Base-by-base conservation (phyloP, 2,888 invertebrate species). In the Drosophila formosana region DNA sequence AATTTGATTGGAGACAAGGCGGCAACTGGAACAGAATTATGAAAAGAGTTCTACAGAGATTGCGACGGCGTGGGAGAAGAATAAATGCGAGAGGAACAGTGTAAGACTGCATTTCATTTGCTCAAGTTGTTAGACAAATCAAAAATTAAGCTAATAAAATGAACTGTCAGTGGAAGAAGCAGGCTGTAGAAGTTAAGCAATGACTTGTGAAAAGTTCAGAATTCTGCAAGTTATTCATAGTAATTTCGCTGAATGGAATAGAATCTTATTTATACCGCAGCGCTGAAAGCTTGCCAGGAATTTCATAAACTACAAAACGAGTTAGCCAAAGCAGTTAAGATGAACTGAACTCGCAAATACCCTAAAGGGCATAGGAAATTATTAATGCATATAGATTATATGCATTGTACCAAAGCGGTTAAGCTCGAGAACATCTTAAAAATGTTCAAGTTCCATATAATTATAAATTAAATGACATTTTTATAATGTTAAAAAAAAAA, bases 1-100 rank as follows among this genome's bases (percentile, higher is more conserved):
- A 88, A 86, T 86, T 88, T 88, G 82, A 88, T 82, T 88, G 68
- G 76, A 75, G 76, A 75, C 68, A 26, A 26, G 8, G 53, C 37
- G 37, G 26, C 41, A 9, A 7, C 43, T 58, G 45, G 26, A 28
- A 4, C 8, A 30, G 43, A 37, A 4, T 57, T 26, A 11, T 28
- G 41, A 13, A 23, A 49, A 47, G 25, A 55, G 39, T 25, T 43
- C 23, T 34, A 4, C 46, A 5, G 11, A n/a, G 18, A n/a, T n/a
- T 5, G n/a, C 30, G 1, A 23, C 41, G 8, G 9, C 39, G 26
- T 25, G 39, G 39, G 39, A 13, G 39, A 5, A 25, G 46, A 11
- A 57, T 50, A 3, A 41, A 34, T 4, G 11, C 9, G 39, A n/a
- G 57, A 65, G 30, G 60, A 39, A 23, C 50, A 70, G 62, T 67